A percentile compares a stretch with the other conserved stretches of the same genome.
These are phyloP conservation scores for mouse (Mus musculus) DNA, from an alignment of 2,113 vertebrate species.

Conservation along the genomic window DNA sequence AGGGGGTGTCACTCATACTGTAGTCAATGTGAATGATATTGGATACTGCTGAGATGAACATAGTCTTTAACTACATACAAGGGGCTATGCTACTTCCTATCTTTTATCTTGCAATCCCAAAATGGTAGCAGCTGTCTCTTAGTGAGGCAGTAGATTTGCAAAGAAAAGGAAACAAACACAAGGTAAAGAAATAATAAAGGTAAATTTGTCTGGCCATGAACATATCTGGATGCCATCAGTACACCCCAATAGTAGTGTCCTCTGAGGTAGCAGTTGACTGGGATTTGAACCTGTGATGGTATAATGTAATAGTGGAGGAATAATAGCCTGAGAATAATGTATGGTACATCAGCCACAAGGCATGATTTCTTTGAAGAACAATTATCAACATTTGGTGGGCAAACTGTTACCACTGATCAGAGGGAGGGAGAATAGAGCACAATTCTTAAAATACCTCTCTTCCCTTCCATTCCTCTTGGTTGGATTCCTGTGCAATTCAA, in stretches of 20 bases:
- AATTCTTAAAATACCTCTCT: conserved; percentile 8
- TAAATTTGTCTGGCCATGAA: neutral
- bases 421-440: neutral
- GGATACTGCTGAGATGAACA: neutral
- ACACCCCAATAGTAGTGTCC: neutral
- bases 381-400: neutral
- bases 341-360: neutral
- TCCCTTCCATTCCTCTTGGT: neutral
- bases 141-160: neutral
- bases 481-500: neutral
- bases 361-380: neutral
- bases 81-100: accelerated
- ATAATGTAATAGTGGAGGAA: neutral
- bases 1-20: neutral
- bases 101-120: neutral
- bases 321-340: neutral
- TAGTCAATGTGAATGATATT: neutral
- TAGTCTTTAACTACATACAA: neutral
- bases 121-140: neutral
- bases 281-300: neutral
- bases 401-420: neutral
- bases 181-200: neutral
- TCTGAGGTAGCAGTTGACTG: neutral
- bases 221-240: neutral
- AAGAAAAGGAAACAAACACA: neutral